These are phyloP conservation scores for Microctenopoma steveboyesi DNA, from an alignment of 2,797 vertebrate species.

Conservation along the genomic window DNA sequence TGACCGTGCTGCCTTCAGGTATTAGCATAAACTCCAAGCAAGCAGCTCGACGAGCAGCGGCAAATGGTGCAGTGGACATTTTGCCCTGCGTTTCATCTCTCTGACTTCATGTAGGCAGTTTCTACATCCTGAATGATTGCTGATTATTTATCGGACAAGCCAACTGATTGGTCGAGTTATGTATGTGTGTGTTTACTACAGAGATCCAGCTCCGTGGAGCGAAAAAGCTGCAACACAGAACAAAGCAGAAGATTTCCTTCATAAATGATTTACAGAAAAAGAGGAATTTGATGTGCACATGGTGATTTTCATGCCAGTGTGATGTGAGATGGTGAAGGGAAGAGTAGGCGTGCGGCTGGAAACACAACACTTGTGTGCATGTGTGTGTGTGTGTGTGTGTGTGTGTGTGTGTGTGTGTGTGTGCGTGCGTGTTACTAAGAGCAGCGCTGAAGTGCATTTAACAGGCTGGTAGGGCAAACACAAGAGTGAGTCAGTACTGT, in stretches of 20 bases:
- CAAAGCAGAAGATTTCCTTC: constrained; percentile 4
- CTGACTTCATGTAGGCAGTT: too few species aligned
- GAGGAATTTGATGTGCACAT: constrained; percentile 25
- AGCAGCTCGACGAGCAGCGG: neutral
- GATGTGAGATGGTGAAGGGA: constrained; percentile 38
- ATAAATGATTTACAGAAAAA: constrained; percentile 6
- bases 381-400: constrained; percentile 18
- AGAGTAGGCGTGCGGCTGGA: constrained; percentile 46
- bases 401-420: constrained; percentile 4
- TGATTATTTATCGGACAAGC: too few species aligned
- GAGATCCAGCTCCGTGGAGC: neutral
- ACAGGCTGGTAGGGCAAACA: constrained; percentile 44
- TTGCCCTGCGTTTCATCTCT: constrained; percentile 8
- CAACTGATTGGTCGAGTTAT: too few species aligned
- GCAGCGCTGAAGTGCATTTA: constrained; percentile 46
- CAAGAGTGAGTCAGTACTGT: constrained; percentile 46
- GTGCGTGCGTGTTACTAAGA: constrained; percentile 27
- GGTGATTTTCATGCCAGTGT: constrained; percentile 39
- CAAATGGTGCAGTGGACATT: too few species aligned
- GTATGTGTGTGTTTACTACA: too few species aligned
- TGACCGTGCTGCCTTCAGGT: too few species aligned
- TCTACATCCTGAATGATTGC: too few species aligned
- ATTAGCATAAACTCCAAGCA: too few species aligned
- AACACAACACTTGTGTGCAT: constrained; percentile 23
- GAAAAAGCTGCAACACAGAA: neutral